Base-by-base conservation (phyloP, 2,113 vertebrate genomes). In the Polypterus bichir region DNA sequence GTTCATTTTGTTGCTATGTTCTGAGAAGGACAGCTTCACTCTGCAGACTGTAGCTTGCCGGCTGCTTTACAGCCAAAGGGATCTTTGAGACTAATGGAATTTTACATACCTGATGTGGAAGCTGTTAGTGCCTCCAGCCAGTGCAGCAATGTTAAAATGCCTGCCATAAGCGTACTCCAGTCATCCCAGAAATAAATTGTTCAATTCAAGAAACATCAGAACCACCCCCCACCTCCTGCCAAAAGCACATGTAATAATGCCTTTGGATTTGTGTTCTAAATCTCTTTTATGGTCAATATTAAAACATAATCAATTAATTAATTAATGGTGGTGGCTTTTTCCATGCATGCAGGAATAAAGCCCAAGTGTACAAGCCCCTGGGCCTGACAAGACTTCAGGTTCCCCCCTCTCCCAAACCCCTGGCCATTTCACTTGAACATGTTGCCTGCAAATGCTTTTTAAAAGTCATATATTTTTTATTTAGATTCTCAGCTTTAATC, bases 91-190 rank as follows among this genome's bases (percentile, higher is more conserved):
- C 75, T 79, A 79, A 72, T 77, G 68, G 71, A 76, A 77, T 79
- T 81, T 75, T 70, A 69, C 63, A 74, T 74, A 77, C 68, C 73
- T 86, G 76, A 81, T 73, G 79, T 68, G 73, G 76, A 71, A 79
- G 74, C 70, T 66, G 72, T 76, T 77, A 79, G 76, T 71, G 61
- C 68, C 75, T 77, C 73, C 59, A 65, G 68, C 68, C 73, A 77
- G 74, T 67, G 73, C 0, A 59, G 66, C 69, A 67, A 76, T 75
- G 79, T 73, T 60, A 67, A 80, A 57, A 82, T 69, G 67, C 69
- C 77, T 76, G 73, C 73, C 68, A 63, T 74, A 77, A 69, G 72
- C 72, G 73, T 64, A 69, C 68, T 74, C 73, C 73, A 77, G 74
- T 68, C 72, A 57, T 63, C 67, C 77, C 69, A 79, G 27, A 78